phyloP scores from a whole-genome alignment of 2,113 vertebrate species.

The Nasalis larvatus region DNA sequence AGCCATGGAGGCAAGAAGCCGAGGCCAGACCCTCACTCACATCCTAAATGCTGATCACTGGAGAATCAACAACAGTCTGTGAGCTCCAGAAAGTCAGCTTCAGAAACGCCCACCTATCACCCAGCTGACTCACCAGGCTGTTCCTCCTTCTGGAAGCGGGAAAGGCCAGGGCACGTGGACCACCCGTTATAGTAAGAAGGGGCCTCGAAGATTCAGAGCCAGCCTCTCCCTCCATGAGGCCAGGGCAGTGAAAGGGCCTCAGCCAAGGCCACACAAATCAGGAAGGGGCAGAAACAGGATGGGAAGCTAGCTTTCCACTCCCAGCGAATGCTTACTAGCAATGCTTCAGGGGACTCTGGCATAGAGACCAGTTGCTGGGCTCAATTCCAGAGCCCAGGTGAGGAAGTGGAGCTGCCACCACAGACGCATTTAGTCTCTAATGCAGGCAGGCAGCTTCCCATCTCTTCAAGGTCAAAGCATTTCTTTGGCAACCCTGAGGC shows the following conservation, averaged over 20 bases:
- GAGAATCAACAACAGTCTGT: neutral
- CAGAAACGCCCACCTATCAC: neutral
- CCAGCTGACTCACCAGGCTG: neutral
- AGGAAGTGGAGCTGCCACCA: neutral
- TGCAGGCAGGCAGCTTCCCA: neutral
- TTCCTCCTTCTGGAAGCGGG: conserved; percentile 8
- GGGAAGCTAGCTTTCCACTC: neutral
- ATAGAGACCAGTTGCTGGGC: neutral
- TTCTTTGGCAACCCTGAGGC: neutral
- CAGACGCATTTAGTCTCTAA: neutral
- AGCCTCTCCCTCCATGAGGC: neutral
- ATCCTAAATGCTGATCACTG: conserved; percentile 14
- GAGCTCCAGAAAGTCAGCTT: neutral
- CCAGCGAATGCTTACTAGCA: neutral
- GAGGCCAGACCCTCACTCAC: conserved; percentile 21
- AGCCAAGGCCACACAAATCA: neutral
- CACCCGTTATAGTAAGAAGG: neutral
- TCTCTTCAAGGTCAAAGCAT: neutral
- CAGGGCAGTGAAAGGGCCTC: neutral
- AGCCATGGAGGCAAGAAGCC: neutral
- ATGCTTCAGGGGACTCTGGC: neutral
- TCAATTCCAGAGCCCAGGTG: neutral
- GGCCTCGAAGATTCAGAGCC: neutral
- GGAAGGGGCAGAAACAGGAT: neutral
- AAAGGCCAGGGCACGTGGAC: neutral